phyloP scores from a whole-genome alignment of 2,888 invertebrate species.

The Blastobasis adustella region DNA sequence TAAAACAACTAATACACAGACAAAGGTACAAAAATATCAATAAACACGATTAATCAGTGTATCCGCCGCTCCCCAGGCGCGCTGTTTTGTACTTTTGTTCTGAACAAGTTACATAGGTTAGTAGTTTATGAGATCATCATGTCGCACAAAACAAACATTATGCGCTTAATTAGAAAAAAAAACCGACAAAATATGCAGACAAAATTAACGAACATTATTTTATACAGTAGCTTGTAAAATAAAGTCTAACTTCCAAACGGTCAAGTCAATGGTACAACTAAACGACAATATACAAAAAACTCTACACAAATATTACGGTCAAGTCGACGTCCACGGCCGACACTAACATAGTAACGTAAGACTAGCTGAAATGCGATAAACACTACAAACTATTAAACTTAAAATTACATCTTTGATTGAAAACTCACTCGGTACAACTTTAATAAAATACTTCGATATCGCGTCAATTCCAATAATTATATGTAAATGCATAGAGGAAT shows the following conservation, averaged over 20 bases:
- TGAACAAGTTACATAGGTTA: constrained; percentile 58
- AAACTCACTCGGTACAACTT: constrained; percentile 66
- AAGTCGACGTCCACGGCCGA: constrained; percentile 55
- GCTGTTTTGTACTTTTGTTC: constrained; percentile 69
- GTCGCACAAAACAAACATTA: constrained; percentile 51
- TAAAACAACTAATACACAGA: constrained; percentile 60
- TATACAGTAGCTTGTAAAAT: constrained; percentile 50
- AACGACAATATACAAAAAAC: constrained; percentile 63
- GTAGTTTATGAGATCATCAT: constrained; percentile 73
- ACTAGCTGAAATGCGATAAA: constrained; percentile 74
- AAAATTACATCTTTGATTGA: constrained; percentile 72
- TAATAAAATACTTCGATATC: constrained; percentile 53
- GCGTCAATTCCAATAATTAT: constrained; percentile 55
- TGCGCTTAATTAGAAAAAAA: constrained; percentile 68
- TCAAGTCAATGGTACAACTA: constrained; percentile 49
- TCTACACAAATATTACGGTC: constrained; percentile 50
- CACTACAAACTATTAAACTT: constrained; percentile 66
- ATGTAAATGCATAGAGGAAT: constrained; percentile 48
- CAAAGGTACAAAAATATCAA: constrained; percentile 68
- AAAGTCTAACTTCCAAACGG: constrained; percentile 45
- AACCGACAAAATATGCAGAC: constrained; percentile 69
- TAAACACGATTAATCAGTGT: constrained; percentile 44
- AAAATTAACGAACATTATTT: constrained; percentile 51
- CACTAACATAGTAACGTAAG: constrained; percentile 67
- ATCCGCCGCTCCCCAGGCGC: constrained; percentile 24